Base-by-base conservation (phyloP, 2,888 invertebrate species). In the Tuta absoluta region DNA sequence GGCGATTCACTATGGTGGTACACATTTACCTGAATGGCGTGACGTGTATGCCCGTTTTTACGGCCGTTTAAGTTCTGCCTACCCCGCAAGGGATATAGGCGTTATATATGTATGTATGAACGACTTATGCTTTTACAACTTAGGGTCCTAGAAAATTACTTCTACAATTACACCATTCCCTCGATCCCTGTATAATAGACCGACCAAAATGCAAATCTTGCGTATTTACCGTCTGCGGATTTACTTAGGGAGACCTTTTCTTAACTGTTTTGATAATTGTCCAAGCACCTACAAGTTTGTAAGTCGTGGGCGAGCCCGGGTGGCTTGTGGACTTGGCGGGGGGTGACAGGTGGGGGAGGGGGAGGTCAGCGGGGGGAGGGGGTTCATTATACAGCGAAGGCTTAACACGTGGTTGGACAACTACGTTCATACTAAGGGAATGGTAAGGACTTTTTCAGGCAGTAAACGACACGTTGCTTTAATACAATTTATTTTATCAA, bases 341-440 rank as follows among this genome's bases (percentile, higher is more conserved):
- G 14, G n/a, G 63, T 33, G 17, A 38, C 61, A 38, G 45, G 38
- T n/a, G 45, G 61, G 65, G 64, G 63, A 41, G 61, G 67, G 62
- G 57, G 51, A 65, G 65, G 38, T 49, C 19, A 49, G 33, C 10
- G 64, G 65, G 24, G 28, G 23, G 28, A 59, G 60, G 67, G 65
- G 67, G 66, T 85, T 87, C 82, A 88, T 89, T 89, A 87, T 88
- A 84, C 84, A 84, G 77, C 74, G 76, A 71, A 81, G 79, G 78
- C 84, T 89, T 89, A 87, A 85, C 88, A 89, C 89, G 88, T 88
- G 87, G 84, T 76, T 68, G 69, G 70, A 64, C 51, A 66, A 63
- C 38, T 48, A 23, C 53, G 82, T 79, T 69, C 80, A 45, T 2
- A 80, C n/a, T 79, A 19, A 21, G 75, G 17, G 62, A 73, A 76